Percentiles rank a stretch among this genome's conserved stretches.
phyloP scores from a whole-genome alignment of 1,140 invertebrate species.

The Octopus sinensis region DNA sequence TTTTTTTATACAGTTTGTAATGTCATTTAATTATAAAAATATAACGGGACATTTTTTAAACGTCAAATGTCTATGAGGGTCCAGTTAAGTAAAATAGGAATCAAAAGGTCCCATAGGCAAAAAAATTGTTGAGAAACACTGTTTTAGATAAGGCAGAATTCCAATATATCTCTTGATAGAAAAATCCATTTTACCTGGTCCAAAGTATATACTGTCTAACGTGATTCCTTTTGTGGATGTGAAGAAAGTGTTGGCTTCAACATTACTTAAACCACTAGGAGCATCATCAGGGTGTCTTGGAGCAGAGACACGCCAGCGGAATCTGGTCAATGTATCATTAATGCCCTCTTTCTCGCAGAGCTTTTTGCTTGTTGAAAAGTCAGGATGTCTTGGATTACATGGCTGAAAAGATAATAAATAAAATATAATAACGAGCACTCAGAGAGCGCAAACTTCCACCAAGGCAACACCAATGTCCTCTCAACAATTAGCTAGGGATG shows the following conservation, averaged over 20 bases:
- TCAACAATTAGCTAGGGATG: too few relatives aligned
- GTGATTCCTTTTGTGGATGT: slow-evolving; percentile 49
- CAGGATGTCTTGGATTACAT: slow-evolving; percentile 56
- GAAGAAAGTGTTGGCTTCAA: slow-evolving; percentile 54
- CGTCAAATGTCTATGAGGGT: neutral
- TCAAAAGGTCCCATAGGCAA: neutral
- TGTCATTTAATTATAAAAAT: neutral
- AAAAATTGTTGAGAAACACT: slow-evolving; percentile 4
- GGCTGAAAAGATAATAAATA: slow-evolving; percentile 38
- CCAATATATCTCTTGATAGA: neutral
- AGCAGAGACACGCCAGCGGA: slow-evolving; percentile 54
- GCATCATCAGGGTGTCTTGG: slow-evolving; percentile 45
- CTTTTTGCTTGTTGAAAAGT: slow-evolving; percentile 45
- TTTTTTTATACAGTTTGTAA: too few relatives aligned
- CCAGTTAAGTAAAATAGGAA: too few relatives aligned
- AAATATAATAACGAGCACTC: too few relatives aligned
- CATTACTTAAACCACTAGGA: slow-evolving; percentile 44
- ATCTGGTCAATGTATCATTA: slow-evolving; percentile 53
- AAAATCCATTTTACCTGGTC: slow-evolving; percentile 39
- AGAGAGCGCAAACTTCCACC: too few relatives aligned
- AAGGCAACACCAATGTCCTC: too few relatives aligned
- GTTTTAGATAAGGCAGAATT: neutral
- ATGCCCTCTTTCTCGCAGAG: slow-evolving; percentile 51
- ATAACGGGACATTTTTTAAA: neutral
- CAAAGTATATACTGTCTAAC: slow-evolving; percentile 58